Evolutionary conservation across 1,140 invertebrate species (phyloP).

Genomic region (Hyphantria cunea): DNA sequence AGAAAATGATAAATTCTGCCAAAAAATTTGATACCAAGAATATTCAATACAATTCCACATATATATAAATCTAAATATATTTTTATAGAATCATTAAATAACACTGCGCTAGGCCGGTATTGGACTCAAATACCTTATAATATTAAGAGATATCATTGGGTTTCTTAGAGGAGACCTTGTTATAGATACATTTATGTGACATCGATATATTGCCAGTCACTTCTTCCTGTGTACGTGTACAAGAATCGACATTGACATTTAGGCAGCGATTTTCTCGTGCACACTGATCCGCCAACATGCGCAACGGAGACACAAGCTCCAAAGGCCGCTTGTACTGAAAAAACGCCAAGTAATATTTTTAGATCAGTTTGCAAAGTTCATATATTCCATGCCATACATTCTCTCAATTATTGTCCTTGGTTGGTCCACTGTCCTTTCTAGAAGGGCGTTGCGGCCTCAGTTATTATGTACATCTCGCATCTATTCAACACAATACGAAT

Average conservation of each 20-base stretch:
- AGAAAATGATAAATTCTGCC: no score
- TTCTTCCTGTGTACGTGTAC: conserved; percentile 63
- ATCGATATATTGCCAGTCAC: conserved; percentile 49
- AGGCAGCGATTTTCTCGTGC: conserved; percentile 27
- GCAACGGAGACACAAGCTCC: conserved; percentile 30
- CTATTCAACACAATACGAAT: conserved; percentile 34
- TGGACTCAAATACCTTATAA: no score
- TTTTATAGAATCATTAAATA: no score
- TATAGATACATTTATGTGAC: conserved; percentile 44
- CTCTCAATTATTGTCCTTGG: conserved; percentile 62
- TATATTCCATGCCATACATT: conserved; percentile 45
- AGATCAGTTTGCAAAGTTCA: conserved; percentile 47
- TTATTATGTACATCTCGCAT: conserved; percentile 34
- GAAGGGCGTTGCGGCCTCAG: conserved; percentile 41
- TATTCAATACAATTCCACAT: no score
- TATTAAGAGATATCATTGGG: background rate
- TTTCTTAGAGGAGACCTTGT: conserved; percentile 54
- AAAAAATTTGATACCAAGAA: no score
- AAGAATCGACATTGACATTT: conserved; percentile 72
- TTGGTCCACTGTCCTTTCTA: conserved; percentile 58
- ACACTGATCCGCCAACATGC: conserved; percentile 37
- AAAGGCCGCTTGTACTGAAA: conserved; percentile 55
- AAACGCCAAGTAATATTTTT: conserved; percentile 38
- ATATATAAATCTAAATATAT: no score
- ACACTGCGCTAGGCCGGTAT: no score